Conservation (phyloP, 2,888 invertebrate species). For the Ectobius pallidus region DNA sequence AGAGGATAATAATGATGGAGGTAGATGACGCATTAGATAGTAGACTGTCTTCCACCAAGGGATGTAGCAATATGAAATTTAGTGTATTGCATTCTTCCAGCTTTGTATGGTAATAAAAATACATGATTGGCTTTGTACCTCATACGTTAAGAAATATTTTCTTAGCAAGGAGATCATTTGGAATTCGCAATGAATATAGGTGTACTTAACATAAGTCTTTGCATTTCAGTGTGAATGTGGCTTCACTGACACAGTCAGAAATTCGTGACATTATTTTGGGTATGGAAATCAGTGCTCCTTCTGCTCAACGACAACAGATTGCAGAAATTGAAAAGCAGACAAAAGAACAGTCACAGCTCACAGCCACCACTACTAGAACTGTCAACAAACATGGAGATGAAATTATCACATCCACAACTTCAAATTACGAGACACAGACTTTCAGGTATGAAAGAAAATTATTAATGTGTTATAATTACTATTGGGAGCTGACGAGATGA, state of each 20-base stretch:
- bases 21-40: no score
- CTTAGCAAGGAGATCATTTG: no score
- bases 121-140: no score
- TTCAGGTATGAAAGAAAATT: slow-evolving; percentile 63
- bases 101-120: no score
- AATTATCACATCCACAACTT: slow-evolving; percentile 98
- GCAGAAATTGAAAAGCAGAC: slow-evolving; percentile 99
- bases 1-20: no score
- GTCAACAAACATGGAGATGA: slow-evolving; percentile 99
- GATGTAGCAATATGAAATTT: no score
- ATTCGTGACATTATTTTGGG: slow-evolving; percentile 98
- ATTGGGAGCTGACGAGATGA: no score
- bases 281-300: slow-evolving; percentile 99
- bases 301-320: slow-evolving; percentile 98
- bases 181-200: not conserved
- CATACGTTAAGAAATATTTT: not conserved
- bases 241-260: slow-evolving; percentile 98
- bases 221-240: slow-evolving; percentile 85
- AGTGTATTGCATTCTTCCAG: no score
- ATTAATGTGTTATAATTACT: no score
- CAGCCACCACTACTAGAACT: slow-evolving; percentile 97
- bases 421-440: slow-evolving; percentile 98
- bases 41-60: no score
- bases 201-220: not conserved
- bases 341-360: slow-evolving; percentile 97